Conservation (phyloP, 2,888 invertebrate genomes). For the Agrotis exclamationis region DNA sequence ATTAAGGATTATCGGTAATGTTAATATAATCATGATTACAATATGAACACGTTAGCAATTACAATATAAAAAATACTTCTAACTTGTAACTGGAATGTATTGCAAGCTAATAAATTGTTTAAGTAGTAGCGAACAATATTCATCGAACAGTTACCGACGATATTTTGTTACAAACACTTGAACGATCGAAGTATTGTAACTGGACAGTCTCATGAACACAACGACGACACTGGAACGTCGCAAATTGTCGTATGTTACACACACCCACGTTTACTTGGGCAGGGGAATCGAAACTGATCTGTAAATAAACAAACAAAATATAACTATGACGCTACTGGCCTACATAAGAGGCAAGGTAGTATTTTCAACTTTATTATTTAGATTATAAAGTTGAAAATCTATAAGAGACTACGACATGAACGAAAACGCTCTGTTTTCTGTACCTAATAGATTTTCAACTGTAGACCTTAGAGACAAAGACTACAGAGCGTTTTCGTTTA, state of each 20-base stretch:
- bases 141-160: constrained; percentile 57
- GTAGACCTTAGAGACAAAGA: too few species aligned
- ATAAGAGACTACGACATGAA: too few species aligned
- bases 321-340: neutral
- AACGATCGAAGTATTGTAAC: constrained; percentile 49
- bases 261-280: constrained; percentile 52
- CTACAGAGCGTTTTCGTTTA: too few species aligned
- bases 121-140: constrained; percentile 50
- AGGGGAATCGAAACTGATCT: constrained; percentile 66
- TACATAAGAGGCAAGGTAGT: too few species aligned
- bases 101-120: constrained; percentile 46
- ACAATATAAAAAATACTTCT: constrained; percentile 63
- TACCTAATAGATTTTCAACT: too few species aligned
- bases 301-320: constrained; percentile 62
- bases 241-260: constrained; percentile 51
- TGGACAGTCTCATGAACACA: constrained; percentile 65
- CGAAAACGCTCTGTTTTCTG: too few species aligned
- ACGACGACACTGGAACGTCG: constrained; percentile 55
- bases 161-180: constrained; percentile 59
- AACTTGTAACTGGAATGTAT: constrained; percentile 46
- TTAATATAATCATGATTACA: constrained; percentile 63
- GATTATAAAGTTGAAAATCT: too few species aligned
- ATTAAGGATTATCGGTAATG: constrained; percentile 51
- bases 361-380: too few species aligned
- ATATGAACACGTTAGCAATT: constrained; percentile 58